Conservation (phyloP, 2,888 invertebrate species). For the Scaptomyza flava region DNA sequence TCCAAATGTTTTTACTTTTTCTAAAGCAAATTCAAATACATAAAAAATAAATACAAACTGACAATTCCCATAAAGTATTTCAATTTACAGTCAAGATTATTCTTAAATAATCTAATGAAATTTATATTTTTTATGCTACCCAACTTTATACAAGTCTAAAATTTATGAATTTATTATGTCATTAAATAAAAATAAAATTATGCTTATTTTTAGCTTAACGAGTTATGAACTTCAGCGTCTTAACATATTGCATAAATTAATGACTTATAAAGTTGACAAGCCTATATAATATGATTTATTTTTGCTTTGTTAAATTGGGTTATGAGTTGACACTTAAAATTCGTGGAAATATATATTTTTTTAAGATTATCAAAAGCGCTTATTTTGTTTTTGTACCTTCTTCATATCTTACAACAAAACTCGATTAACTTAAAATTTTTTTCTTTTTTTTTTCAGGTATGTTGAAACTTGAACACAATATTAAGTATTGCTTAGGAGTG, state of each 20-base stretch:
- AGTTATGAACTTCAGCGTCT: not conserved
- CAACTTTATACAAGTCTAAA: too few relatives aligned
- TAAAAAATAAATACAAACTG: too few relatives aligned
- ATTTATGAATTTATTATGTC: too few relatives aligned
- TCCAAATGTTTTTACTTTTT: not conserved
- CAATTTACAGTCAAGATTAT: too few relatives aligned
- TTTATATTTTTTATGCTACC: too few relatives aligned
- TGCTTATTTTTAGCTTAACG: too few relatives aligned
- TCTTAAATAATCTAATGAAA: too few relatives aligned
- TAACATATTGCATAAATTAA: conserved; percentile 34
- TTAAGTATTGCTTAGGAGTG: not conserved
- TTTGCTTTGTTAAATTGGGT: not conserved
- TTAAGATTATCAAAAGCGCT: not conserved
- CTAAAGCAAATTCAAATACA: too few relatives aligned
- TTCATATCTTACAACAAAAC: too few relatives aligned
- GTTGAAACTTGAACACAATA: not conserved
- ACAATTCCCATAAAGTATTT: too few relatives aligned
- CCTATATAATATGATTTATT: not conserved
- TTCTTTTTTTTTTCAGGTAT: not conserved
- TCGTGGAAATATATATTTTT: not conserved
- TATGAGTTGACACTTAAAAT: not conserved
- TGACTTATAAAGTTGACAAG: conserved; percentile 16
- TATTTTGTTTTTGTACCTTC: too few relatives aligned
- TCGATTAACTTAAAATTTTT: not conserved
- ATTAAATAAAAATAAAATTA: too few relatives aligned